Conservation (phyloP, 35 echinoderm and acorn worm species). For the Apostichopus japonicus region DNA sequence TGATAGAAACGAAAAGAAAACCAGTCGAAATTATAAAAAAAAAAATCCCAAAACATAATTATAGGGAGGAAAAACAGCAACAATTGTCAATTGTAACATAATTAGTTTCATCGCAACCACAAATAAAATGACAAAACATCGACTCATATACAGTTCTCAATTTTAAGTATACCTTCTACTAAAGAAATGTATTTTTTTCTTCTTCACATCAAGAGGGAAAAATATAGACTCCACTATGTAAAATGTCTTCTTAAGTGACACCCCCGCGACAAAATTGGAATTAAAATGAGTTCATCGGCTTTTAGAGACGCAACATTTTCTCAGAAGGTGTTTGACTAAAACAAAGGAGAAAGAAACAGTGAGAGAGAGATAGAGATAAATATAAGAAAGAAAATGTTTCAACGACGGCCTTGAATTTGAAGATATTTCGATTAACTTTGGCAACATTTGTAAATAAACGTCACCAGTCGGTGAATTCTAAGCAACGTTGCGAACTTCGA, state of each 20-base stretch:
- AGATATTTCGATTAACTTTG: constrained; percentile 10
- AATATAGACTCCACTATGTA: background rate
- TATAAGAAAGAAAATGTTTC: background rate
- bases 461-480: background rate
- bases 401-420: background rate
- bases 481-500: background rate
- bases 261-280: background rate
- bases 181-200: background rate
- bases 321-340: background rate
- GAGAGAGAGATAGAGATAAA: too few relatives aligned
- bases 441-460: constrained; percentile 24
- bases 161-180: too few relatives aligned
- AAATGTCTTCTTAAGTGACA: background rate
- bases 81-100: too few relatives aligned
- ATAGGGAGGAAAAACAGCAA: too few relatives aligned
- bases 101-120: too few relatives aligned
- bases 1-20: too few relatives aligned
- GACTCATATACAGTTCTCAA: too few relatives aligned
- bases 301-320: constrained; percentile 4
- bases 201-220: background rate
- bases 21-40: too few relatives aligned
- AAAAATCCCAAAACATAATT: too few relatives aligned
- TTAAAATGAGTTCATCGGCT: background rate
- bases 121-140: too few relatives aligned
- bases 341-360: background rate